Evolutionary conservation across 2,797 vertebrate species (phyloP).

Genomic region (Anolis apletophallus): DNA sequence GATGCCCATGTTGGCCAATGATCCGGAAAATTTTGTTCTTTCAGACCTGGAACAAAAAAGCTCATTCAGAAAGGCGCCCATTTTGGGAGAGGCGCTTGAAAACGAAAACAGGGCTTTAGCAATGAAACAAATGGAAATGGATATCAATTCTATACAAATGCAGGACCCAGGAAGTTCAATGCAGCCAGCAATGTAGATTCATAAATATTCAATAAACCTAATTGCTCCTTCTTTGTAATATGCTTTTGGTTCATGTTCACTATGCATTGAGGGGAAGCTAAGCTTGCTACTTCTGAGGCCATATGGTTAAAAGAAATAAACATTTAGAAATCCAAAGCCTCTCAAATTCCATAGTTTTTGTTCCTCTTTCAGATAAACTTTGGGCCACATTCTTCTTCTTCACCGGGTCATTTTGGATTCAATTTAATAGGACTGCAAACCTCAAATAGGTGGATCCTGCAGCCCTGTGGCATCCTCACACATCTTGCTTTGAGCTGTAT

Average conservation of each 20-base stretch:
- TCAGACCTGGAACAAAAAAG: too few species aligned
- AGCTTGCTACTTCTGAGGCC: not conserved
- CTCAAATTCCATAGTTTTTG: not conserved
- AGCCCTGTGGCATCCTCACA: not conserved
- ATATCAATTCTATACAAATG: too few species aligned
- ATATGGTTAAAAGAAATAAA: not conserved
- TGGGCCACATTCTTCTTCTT: not conserved
- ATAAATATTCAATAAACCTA: not conserved
- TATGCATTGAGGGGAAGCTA: not conserved
- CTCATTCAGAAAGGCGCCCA: too few species aligned
- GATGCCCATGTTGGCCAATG: too few species aligned
- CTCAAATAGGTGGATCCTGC: not conserved
- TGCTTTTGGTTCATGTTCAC: not conserved
- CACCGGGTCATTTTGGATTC: not conserved
- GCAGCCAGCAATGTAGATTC: not conserved
- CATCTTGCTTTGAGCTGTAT: not conserved
- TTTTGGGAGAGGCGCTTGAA: too few species aligned
- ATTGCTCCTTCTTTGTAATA: not conserved
- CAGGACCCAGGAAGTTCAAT: not conserved
- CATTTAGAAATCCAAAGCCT: not conserved
- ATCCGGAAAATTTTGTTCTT: too few species aligned
- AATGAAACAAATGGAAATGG: too few species aligned
- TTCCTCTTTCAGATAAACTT: not conserved
- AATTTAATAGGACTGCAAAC: not conserved
- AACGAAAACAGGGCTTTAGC: too few species aligned